A percentile compares a stretch with the other conserved stretches of the same genome.
phyloP scores from a whole-genome alignment of 1,140 invertebrate genomes.

The Dolichoris vasculosae region DNA sequence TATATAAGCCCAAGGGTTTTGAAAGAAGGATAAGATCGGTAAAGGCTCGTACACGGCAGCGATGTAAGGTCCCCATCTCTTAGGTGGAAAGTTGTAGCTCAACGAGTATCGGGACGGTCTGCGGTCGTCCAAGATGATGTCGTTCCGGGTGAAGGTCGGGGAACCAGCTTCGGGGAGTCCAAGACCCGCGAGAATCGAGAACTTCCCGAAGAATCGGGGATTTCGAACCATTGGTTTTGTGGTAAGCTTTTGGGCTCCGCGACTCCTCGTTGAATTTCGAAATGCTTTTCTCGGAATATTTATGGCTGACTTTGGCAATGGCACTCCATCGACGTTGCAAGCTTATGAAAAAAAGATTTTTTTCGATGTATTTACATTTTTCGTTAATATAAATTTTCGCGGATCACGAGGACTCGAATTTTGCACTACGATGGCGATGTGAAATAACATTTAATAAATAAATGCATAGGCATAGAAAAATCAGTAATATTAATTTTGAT shows the following conservation, averaged over 20 bases:
- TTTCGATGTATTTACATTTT: not conserved
- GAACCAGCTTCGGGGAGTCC: conserved; percentile 36
- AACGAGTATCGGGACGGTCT: not conserved
- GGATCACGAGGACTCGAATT: too few species aligned
- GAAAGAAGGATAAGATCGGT: conserved; percentile 41
- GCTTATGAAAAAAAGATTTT: not conserved
- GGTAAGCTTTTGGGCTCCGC: too few species aligned
- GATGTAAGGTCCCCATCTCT: conserved; percentile 59
- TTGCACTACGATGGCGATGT: too few species aligned
- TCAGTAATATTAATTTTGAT: too few species aligned
- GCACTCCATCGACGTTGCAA: not conserved
- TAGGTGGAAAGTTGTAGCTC: conserved; percentile 11
- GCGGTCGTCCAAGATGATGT: not conserved
- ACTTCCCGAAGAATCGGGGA: conserved; percentile 60
- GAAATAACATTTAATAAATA: too few species aligned
- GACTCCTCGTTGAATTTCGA: not conserved
- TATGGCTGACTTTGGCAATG: not conserved
- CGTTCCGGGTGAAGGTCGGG: not conserved
- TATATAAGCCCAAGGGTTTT: conserved; percentile 32
- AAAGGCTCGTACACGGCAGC: conserved; percentile 63
- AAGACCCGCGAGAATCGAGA: conserved; percentile 65
- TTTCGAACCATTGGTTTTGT: conserved; percentile 31
- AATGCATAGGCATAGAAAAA: too few species aligned
- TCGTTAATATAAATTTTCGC: too few species aligned
- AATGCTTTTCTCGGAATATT: not conserved